These are phyloP conservation scores for Halictus quadricinctus DNA, from an alignment of 2,888 invertebrate genomes.

Conservation along the genomic window DNA sequence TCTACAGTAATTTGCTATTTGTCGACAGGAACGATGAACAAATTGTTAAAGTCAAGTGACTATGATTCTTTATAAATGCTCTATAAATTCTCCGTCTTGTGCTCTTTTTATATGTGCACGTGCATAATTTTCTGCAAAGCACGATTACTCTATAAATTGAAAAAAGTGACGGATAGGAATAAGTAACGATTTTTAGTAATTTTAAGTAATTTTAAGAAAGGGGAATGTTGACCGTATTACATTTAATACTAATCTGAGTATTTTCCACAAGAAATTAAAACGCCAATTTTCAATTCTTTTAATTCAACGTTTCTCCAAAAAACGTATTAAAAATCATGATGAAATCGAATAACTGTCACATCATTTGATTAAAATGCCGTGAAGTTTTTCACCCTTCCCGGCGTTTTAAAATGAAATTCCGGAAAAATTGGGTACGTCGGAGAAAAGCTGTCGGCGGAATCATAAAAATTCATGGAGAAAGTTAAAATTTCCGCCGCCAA, in stretches of 20 bases:
- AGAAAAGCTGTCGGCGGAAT: neutral
- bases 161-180: neutral
- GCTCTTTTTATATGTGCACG: too few relatives aligned
- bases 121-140: too few relatives aligned
- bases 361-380: neutral
- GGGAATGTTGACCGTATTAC: too few relatives aligned
- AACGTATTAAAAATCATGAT: too few relatives aligned
- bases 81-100: too few relatives aligned
- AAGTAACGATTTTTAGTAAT: neutral
- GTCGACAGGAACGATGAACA: too few relatives aligned
- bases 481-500: neutral
- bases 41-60: too few relatives aligned
- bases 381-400: neutral
- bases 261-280: neutral
- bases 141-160: neutral
- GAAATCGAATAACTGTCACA: neutral
- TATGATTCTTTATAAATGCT: too few relatives aligned
- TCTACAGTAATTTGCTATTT: too few relatives aligned
- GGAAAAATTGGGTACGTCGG: neutral
- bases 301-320: too few relatives aligned
- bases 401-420: neutral
- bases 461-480: neutral
- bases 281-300: too few relatives aligned
- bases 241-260: neutral
- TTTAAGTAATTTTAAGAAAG: neutral